Evolutionary conservation across 1,140 invertebrate species (phyloP), one percentile per base, ranked within the genome.

Genomic region (Formica selysi): DNA sequence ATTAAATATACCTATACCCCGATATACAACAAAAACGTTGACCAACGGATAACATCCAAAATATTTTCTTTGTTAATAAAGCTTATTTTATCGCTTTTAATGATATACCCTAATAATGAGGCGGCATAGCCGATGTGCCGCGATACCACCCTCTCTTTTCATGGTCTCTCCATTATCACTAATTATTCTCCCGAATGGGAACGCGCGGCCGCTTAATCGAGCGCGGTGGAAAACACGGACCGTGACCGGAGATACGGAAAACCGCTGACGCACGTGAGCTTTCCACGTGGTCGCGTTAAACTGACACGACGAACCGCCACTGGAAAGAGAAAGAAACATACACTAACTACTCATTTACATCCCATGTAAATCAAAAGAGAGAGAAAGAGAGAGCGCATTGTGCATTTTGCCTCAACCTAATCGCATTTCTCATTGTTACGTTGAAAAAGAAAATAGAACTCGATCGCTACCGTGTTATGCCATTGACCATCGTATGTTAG

Each of bases 221-320:
- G 76, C 71, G 86, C 26, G 44, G 38, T 32, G 86, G 88, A 87
- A 90, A 89, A 89, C 76, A 67, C 61, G 62, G 36, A 26, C 11
- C 51, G 10, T 29, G n/a, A 10, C 36, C 41, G 57, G 41, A 87
- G 89, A 90, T 89, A 90, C 64, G 88, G 88, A 87, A 90, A 90
- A 90, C 88, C 88, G 88, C 88, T 85, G 89, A 87, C 86, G 70
- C 80, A 59, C 88, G 86, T 71, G 79, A 81, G 76, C 89, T 89
- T 90, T 90, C 89, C 87, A 87, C 88, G 85, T 90, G 89, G 74
- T 51, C 78, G 87, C 59, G 64, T 36, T 86, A 80, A 80, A 80
- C 51, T 26, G n/a, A 65, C 44, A 13, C 74, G 19, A n/a, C 51
- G 36, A 2, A 26, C 10, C 59, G 22, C 3, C 8, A 8, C 0